phyloP scores from a whole-genome alignment of 2,113 vertebrate species.

The Dromaius novaehollandiae region DNA sequence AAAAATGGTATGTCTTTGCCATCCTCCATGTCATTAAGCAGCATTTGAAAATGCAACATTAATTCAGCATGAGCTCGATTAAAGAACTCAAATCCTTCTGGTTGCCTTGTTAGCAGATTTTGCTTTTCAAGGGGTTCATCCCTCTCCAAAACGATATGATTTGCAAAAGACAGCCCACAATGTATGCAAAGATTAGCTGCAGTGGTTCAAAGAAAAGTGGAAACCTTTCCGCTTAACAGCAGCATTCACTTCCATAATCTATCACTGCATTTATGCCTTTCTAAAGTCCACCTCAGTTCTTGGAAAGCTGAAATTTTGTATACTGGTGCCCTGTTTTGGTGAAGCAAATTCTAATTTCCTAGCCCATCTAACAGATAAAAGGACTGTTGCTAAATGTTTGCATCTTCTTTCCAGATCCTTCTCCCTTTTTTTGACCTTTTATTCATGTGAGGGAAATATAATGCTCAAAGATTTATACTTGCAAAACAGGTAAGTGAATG shows the following conservation, averaged over 20 bases:
- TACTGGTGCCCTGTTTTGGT: background rate
- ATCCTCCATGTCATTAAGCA: slow-evolving; percentile 1
- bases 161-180: background rate
- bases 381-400: background rate
- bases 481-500: background rate
- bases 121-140: slow-evolving; percentile 25
- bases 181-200: background rate
- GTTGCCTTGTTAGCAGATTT: slow-evolving; percentile 7
- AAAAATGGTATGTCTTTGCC: background rate
- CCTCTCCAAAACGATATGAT: background rate
- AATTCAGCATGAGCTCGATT: slow-evolving; percentile 32
- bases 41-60: slow-evolving; percentile 37
- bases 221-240: background rate
- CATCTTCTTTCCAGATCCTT: background rate
- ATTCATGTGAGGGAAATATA: background rate
- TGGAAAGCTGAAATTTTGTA: background rate
- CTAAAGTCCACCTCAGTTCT: background rate
- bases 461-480: background rate
- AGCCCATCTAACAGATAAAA: background rate
- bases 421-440: background rate
- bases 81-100: slow-evolving; percentile 6
- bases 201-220: background rate
- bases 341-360: background rate
- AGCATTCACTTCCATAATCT: background rate
- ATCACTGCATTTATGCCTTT: background rate